phyloP scores from a whole-genome alignment of 1,140 invertebrate genomes.

The Meloidogyne chitwoodi region DNA sequence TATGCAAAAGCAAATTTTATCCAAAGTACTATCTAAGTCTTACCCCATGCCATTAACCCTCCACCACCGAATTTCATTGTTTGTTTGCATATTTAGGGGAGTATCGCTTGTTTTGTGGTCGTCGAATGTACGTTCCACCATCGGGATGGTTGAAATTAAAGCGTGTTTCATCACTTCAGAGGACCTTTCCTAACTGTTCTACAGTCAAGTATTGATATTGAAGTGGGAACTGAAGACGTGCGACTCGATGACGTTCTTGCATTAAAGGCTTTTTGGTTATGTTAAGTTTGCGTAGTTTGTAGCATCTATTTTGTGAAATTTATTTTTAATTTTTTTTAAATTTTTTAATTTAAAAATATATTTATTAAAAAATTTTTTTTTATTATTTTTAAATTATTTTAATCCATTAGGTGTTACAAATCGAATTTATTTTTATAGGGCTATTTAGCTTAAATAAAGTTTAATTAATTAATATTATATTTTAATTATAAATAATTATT shows the following conservation, averaged over 20 bases:
- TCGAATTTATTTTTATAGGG: too few species aligned
- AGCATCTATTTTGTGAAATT: too few species aligned
- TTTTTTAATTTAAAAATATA: too few species aligned
- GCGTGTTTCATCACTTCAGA: slow-evolving; percentile 46
- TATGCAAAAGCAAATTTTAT: background rate
- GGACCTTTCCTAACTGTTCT: slow-evolving; percentile 36
- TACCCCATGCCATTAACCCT: slow-evolving; percentile 55
- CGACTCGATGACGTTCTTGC: background rate
- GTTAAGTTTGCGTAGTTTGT: too few species aligned
- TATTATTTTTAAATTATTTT: too few species aligned
- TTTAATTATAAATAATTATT: too few species aligned
- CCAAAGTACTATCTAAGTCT: background rate
- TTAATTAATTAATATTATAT: too few species aligned
- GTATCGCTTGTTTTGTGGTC: slow-evolving; percentile 33
- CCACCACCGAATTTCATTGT: slow-evolving; percentile 61
- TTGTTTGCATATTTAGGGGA: slow-evolving; percentile 28
- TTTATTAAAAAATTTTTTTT: too few species aligned
- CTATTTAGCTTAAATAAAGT: too few species aligned
- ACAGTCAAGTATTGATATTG: slow-evolving; percentile 22
- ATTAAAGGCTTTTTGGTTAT: slow-evolving; percentile 25
- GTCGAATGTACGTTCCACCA: slow-evolving; percentile 26
- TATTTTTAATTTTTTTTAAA: too few species aligned
- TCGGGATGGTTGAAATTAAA: slow-evolving; percentile 38
- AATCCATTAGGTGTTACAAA: too few species aligned
- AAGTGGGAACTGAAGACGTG: slow-evolving; percentile 28